phyloP scores from a whole-genome alignment of 2,113 vertebrate species.

The Gymnarchus niloticus region DNA sequence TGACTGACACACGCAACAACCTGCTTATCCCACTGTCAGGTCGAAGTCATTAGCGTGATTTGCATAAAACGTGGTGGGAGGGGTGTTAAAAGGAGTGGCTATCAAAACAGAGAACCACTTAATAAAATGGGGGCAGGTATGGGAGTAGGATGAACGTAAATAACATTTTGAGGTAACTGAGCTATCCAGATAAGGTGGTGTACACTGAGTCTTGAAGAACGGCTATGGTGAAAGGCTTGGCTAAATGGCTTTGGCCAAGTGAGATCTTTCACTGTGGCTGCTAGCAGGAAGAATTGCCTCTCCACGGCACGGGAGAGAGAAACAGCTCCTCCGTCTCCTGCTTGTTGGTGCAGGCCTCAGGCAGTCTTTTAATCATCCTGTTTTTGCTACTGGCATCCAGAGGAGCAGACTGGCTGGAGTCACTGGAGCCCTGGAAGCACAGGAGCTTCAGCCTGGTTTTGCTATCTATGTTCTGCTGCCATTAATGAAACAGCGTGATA shows the following conservation, averaged over 20 bases:
- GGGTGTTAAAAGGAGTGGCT: not conserved
- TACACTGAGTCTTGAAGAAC: not conserved
- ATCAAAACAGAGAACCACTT: not conserved
- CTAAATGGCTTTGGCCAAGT: not conserved
- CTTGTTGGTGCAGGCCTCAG: not conserved
- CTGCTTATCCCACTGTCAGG: not conserved
- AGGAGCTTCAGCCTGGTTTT: not conserved
- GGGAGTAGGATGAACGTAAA: not conserved
- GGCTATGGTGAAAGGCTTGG: not conserved
- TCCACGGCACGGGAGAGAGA: not conserved
- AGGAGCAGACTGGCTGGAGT: not conserved
- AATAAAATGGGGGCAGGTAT: not conserved
- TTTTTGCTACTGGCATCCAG: not conserved
- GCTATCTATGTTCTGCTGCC: not conserved
- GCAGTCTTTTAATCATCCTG: not conserved
- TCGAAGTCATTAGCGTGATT: not conserved
- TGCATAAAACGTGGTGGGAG: not conserved
- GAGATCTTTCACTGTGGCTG: not conserved
- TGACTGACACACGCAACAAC: not conserved
- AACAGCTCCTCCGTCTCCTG: not conserved
- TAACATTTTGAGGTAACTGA: not conserved
- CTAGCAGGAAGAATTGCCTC: not conserved
- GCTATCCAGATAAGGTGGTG: not conserved
- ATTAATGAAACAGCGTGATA: not conserved
- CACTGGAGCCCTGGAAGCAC: not conserved